These are phyloP conservation scores for Anser cygnoides DNA, from an alignment of 2,113 vertebrate species.

Conservation along the genomic window DNA sequence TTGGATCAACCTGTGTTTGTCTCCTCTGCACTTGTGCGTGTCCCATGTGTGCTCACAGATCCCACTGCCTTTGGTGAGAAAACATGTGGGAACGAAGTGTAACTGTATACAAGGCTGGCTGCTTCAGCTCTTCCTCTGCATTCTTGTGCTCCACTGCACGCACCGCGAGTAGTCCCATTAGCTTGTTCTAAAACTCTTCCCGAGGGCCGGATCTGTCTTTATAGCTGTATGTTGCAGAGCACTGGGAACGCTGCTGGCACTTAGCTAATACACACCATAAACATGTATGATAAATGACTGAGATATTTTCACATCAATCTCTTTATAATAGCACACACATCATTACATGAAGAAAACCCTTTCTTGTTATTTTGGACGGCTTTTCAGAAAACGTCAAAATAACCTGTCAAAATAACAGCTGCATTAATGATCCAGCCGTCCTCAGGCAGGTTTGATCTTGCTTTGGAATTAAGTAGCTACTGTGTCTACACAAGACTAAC, in stretches of 20 bases:
- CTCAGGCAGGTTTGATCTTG: slow-evolving; percentile 7
- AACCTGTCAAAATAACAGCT: not conserved
- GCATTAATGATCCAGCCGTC: not conserved
- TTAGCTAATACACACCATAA: not conserved
- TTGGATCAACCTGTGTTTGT: not conserved
- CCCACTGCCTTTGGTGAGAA: not conserved
- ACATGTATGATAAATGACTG: not conserved
- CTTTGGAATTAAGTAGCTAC: not conserved
- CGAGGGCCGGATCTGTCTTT: not conserved
- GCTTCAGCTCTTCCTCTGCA: not conserved
- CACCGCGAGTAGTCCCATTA: not conserved
- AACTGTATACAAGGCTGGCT: not conserved
- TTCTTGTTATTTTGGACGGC: not conserved
- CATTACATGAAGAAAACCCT: not conserved
- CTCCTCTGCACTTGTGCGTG: not conserved
- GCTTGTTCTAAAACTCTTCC: not conserved
- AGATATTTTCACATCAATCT: not conserved
- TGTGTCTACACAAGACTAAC: not conserved
- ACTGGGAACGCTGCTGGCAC: not conserved
- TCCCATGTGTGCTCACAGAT: not conserved
- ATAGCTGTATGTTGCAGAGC: not conserved
- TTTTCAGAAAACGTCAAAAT: not conserved
- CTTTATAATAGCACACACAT: not conserved
- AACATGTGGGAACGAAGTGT: not conserved
- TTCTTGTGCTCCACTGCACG: not conserved